Evolutionary conservation across 1,140 invertebrate species (phyloP), one percentile per base, ranked within the genome.

Genomic region (Aplysia californica): DNA sequence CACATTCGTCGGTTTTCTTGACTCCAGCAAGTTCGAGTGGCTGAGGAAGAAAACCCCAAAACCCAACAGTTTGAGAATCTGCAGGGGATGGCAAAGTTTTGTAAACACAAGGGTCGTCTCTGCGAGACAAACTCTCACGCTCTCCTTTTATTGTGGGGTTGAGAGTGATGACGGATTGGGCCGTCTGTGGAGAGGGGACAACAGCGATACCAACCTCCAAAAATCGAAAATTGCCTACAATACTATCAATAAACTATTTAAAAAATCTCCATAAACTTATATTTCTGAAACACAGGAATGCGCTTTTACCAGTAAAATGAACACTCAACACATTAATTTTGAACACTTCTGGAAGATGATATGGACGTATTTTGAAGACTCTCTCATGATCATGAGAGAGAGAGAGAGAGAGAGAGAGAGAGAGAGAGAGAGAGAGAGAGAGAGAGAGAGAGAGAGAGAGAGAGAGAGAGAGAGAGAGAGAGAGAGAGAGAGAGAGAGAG

Each of bases 401-500:
- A 26, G 56, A 59, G 56, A 59, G 56, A 59, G 56, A 6, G 56
- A 59, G 4, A 59, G 4, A 59, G 21, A 6, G 56, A 59, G 56
- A 6, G 56, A 59, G 56, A 6, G 56, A 59, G 56, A 6, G 4
- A 59, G 56, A 6, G 21, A 59, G 56, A 6, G 56, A 59, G 56
- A 59, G 56, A 6, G 56, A 59, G 56, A 6, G 56, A 59, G 56
- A 6, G 56, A 59, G 21, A 6, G 56, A 59, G 56, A 6, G 56
- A 59, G 56, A 6, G 56, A n/a, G 56, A 59, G 56, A 59, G n/a
- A 29, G 31, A 21, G 26, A 66, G 36, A 66, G 29, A 26, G 26
- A 66, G 64, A 35, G 29, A 66, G 35, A 66, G 44, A 50, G 44
- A 50, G 44, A 50, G 44, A n/a, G 44, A 50, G 44, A 50, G 44